Percentiles rank a stretch among this genome's conserved stretches.
Evolutionary conservation across 2,888 invertebrate species (phyloP).

Genomic region (Dioctria rufipes): DNA sequence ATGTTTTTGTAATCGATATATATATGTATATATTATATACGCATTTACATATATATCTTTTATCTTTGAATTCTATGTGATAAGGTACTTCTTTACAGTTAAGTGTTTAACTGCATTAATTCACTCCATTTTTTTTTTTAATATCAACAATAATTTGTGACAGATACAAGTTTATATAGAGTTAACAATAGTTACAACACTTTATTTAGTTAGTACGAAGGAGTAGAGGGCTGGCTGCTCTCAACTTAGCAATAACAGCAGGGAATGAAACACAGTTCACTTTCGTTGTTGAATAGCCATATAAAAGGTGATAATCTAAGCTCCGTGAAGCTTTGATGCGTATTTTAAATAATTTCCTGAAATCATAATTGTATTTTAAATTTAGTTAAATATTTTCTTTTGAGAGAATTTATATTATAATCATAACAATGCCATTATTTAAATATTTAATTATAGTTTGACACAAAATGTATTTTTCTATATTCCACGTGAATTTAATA

Average conservation of each 20-base stretch:
- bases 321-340: constrained; percentile 4
- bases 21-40: not conserved
- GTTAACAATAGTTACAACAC: constrained; percentile 18
- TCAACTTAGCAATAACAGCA: constrained; percentile 16
- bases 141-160: constrained; percentile 34
- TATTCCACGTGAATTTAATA: no score
- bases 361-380: not conserved
- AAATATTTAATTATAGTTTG: no score
- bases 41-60: not conserved
- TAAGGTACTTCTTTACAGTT: constrained; percentile 45
- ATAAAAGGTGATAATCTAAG: constrained; percentile 27
- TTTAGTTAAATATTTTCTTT: no score
- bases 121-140: not conserved
- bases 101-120: constrained; percentile 1
- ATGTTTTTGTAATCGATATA: constrained; percentile 17
- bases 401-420: no score
- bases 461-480: no score
- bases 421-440: no score
- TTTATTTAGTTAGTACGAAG: constrained; percentile 1
- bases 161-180: not conserved
- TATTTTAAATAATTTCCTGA: constrained; percentile 26
- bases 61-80: constrained; percentile 42
- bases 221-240: not conserved
- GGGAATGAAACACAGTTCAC: constrained; percentile 27
- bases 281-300: constrained; percentile 35